Base-by-base conservation (phyloP, 2,797 vertebrate genomes). In the Chromis chromis region DNA sequence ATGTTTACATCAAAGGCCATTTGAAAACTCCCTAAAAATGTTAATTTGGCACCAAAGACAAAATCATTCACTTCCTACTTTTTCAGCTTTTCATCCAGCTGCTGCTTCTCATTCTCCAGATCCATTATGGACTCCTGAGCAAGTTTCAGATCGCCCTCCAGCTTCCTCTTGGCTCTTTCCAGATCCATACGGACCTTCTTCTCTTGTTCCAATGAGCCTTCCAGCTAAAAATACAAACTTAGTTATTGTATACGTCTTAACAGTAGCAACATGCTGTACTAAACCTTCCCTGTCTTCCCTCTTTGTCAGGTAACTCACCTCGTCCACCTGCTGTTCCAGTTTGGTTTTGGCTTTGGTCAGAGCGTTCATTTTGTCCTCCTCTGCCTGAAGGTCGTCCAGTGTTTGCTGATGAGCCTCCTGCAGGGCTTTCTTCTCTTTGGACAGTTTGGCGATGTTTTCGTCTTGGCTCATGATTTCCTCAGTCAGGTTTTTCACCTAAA, bases 81-180 rank as follows among this genome's bases (percentile, higher is more conserved):
- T 74, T 95, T 96, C 52, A 96, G 77, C 82, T 93, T 95, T 85
- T 97, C 95, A 16, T 96, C 95, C 68, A 95, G 87, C 63, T 95
- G 93, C 14, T 95, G 94, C 61, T 95, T 96, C 39, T 96, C 93
- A 5, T 94, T 96, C 79, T 96, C 93, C 28, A 96, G 87, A 63
- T 96, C 95, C 85, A 90, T 91, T 24, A 95, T 72, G 54, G 94
- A 93, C 85, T 97, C 96, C 16, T 96, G 95, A 0, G 90, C 65
- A 3, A 97, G 91, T 81, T 96, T 97, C 84, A 97, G 71, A 69
- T 97, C 96, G 49, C 93, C 95, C 76, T 96, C 96, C 2, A 97
- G 91, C 73, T 95, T 96, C 81, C 95, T 93, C 81, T 96, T 97
- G 65, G 82, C 88, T 87, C 94, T 86, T 63, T 96, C 94, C 62